Percentiles rank a stretch among this genome's conserved stretches.
These are phyloP conservation scores for Marronus borbonicus DNA, from an alignment of 2,888 invertebrate genomes.

Conservation along the genomic window DNA sequence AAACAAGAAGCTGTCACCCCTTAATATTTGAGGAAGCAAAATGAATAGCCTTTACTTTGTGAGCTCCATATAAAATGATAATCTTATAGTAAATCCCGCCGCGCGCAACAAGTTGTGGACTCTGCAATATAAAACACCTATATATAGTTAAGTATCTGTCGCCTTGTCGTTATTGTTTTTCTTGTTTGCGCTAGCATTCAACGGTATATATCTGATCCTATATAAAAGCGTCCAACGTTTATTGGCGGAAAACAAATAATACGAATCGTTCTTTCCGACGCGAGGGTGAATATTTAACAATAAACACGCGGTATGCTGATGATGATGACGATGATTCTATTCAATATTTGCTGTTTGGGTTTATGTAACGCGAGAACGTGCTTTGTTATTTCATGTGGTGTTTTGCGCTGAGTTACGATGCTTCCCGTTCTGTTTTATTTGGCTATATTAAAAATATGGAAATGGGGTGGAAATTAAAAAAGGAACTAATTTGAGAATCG, in stretches of 20 bases:
- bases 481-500: not conserved
- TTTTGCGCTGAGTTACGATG: not conserved
- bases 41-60: not conserved
- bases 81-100: not conserved
- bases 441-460: conserved; percentile 3
- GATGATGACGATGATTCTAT: conserved; percentile 23
- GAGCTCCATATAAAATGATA: not conserved
- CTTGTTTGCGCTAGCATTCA: conserved; percentile 15
- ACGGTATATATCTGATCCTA: conserved; percentile 3
- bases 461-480: conserved; percentile 18
- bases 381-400: conserved; percentile 9
- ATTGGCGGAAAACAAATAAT: conserved; percentile 27
- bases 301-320: conserved; percentile 4
- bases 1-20: too few species aligned
- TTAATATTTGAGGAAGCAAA: not conserved
- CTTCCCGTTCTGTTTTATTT: not conserved
- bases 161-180: not conserved
- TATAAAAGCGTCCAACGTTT: conserved; percentile 9
- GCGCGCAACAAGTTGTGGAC: conserved; percentile 21
- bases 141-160: not conserved
- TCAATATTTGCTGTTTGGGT: not conserved
- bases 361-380: conserved; percentile 11
- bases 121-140: conserved; percentile 16
- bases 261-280: not conserved
- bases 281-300: conserved; percentile 33